These are phyloP conservation scores for Tricholaema leucomelas DNA, from an alignment of 2,113 vertebrate species.

Conservation along the genomic window DNA sequence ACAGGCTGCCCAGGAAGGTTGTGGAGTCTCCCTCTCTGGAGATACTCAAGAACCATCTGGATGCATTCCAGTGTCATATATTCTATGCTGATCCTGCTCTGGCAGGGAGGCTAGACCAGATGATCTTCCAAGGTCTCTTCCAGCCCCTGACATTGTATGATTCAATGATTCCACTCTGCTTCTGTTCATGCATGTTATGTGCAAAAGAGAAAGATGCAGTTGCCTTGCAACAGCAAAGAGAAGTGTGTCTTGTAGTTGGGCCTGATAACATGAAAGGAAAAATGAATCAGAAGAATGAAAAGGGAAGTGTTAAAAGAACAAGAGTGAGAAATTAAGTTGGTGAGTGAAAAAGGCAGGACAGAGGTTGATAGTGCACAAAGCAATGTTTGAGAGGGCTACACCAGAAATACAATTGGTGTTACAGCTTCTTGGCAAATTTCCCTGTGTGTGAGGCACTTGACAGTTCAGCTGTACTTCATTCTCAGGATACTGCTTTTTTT, in stretches of 20 bases:
- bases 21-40: too few relatives aligned
- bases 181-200: neutral
- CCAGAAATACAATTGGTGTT: neutral
- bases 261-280: neutral
- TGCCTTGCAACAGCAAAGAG: neutral
- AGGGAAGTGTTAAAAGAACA: neutral
- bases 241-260: neutral
- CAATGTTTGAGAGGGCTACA: neutral
- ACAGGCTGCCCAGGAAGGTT: too few relatives aligned
- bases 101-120: too few relatives aligned
- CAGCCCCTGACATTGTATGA: too few relatives aligned
- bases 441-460: neutral
- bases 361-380: neutral
- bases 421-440: neutral
- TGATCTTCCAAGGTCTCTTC: too few relatives aligned
- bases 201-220: neutral
- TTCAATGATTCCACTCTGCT: neutral
- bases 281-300: neutral
- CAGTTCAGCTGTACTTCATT: neutral
- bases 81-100: too few relatives aligned
- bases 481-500: neutral
- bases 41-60: too few relatives aligned
- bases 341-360: neutral
- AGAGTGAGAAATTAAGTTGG: neutral
- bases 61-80: too few relatives aligned